Conservation (phyloP, 2,113 vertebrate species). For the Erythrocercus mccallii region DNA sequence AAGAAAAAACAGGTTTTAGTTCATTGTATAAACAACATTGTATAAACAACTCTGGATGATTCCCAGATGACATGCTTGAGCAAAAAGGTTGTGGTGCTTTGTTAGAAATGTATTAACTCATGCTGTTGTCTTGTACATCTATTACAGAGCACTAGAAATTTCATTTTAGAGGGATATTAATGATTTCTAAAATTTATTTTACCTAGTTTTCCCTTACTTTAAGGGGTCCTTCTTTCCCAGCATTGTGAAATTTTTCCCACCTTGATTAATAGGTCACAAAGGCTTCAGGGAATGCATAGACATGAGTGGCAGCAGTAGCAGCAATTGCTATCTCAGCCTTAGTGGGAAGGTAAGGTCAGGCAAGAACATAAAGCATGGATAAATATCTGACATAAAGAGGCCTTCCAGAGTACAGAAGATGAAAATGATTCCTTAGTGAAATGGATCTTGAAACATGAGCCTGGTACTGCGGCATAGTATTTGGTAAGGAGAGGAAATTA, state of each 20-base stretch:
- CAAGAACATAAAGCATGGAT: background rate
- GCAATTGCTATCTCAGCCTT: background rate
- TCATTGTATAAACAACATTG: background rate
- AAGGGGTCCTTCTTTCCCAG: background rate
- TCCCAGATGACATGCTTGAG: background rate
- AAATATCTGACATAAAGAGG: conserved; percentile 16
- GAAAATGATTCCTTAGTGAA: conserved; percentile 29
- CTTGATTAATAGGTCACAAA: background rate
- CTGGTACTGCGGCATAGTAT: background rate
- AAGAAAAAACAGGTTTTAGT: background rate
- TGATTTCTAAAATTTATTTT: background rate
- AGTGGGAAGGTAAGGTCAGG: background rate
- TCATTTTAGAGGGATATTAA: background rate
- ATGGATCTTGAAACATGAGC: conserved; percentile 11
- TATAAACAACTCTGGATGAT: background rate
- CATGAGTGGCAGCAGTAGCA: background rate
- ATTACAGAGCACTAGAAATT: background rate
- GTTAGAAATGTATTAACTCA: background rate
- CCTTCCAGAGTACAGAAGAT: background rate
- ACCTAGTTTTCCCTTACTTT: background rate
- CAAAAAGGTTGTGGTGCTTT: background rate
- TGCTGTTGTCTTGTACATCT: background rate
- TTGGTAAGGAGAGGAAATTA: conserved; percentile 52
- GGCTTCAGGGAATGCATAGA: background rate
- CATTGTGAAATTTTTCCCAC: background rate